Evolutionary conservation across 2,113 vertebrate species (phyloP), one percentile per base, ranked within the genome.

Genomic region (Barnardius zonarius): DNA sequence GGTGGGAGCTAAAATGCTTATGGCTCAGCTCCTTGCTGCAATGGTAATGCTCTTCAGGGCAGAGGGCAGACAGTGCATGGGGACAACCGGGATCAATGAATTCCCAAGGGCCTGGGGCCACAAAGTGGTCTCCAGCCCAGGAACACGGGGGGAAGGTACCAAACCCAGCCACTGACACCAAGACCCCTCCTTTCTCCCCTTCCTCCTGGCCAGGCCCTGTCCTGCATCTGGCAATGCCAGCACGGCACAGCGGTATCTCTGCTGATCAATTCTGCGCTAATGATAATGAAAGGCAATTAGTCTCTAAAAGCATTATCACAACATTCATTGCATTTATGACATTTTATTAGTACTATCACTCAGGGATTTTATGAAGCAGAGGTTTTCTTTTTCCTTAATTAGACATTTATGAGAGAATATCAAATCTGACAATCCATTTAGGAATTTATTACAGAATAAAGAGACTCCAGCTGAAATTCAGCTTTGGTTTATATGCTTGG

Each of bases 401-500:
- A 92, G 86, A 82, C 13, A 2, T 92, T 90, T 74, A 54, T 68
- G 77, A 91, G 75, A 90, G 67, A 94, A 89, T 92, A 93, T 95
- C 20, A 93, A 76, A 90, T 73, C 91, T 77, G 83, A 91, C 86
- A 75, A 68, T 14, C 83, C 43, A 25, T 77, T 75, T 95, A 93
- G 64, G 59, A 86, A 84, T 90, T 94, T 95, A 96, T 96, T 96
- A 87, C 44, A 76, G 74, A 88, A 94, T 84, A 94, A 96, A 96
- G 95, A 93, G 85, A 46, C 72, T 75, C 49, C 59, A 79, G 44
- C 11, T 85, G 63, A 93, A 92, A 92, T 44, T 64, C 73, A 90
- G 51, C 67, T 95, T 94, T 83, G 46, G 57, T 85, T 51, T 24
- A 14, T 16, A 81, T 2, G 3, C 30, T 23, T 8, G 2, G 17